Evolutionary conservation across 2,888 invertebrate species (phyloP).

Genomic region (Eupelmus urozonus): DNA sequence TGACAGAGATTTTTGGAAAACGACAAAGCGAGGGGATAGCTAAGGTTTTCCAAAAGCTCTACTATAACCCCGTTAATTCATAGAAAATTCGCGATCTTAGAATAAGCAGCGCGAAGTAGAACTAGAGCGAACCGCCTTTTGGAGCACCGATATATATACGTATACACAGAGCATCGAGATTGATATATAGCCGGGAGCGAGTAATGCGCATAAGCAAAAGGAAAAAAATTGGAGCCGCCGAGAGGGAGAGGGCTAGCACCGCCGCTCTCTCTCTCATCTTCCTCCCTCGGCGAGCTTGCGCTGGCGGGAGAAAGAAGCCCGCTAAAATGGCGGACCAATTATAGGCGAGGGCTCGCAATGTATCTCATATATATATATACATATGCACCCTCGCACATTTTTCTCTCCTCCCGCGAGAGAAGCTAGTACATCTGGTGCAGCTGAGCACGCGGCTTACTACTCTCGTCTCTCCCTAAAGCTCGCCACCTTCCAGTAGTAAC

Average conservation of each 20-base stretch:
- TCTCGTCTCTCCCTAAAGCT: too few species aligned
- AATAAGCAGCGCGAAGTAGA: neutral
- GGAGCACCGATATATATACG: too few species aligned
- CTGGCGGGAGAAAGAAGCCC: slow-evolving; percentile 58
- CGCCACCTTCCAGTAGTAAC: too few species aligned
- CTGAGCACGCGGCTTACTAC: too few species aligned
- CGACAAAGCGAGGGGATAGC: too few species aligned
- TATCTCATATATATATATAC: slow-evolving; percentile 74
- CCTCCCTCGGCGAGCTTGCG: neutral
- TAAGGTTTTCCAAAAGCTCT: neutral
- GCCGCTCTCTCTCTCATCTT: neutral
- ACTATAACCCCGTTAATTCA: neutral
- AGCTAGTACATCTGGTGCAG: too few species aligned
- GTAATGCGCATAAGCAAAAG: slow-evolving; percentile 35
- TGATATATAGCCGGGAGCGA: neutral
- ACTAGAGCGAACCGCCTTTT: neutral
- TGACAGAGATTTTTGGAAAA: too few species aligned
- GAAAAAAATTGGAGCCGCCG: slow-evolving; percentile 17
- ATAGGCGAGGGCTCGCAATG: slow-evolving; percentile 63
- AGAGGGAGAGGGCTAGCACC: neutral
- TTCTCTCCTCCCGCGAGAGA: too few species aligned
- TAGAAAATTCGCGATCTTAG: neutral
- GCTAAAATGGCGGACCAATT: slow-evolving; percentile 74
- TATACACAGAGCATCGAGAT: too few species aligned
- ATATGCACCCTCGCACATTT: slow-evolving; percentile 69